phyloP scores from a whole-genome alignment of 2,113 vertebrate species.

The Rhineura floridana region DNA sequence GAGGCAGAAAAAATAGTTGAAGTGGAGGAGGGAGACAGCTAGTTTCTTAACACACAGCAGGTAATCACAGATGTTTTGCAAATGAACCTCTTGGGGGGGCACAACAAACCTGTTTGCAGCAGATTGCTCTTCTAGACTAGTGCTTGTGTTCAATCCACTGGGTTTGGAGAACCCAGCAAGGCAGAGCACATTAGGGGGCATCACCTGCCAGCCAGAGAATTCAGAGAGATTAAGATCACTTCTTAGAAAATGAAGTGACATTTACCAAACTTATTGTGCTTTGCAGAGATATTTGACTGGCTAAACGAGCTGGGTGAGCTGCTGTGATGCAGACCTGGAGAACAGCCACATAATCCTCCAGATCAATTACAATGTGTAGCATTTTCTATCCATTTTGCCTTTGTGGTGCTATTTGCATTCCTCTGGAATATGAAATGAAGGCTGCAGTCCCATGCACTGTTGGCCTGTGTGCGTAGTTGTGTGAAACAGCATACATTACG shows the following conservation, averaged over 20 bases:
- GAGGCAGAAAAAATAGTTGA: neutral
- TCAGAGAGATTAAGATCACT: constrained; percentile 20
- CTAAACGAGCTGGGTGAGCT: neutral
- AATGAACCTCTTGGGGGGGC: constrained; percentile 40
- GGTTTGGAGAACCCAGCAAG: constrained; percentile 49
- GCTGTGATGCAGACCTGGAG: neutral
- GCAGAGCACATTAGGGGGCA: constrained; percentile 60
- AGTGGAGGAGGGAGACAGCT: neutral
- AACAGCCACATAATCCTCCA: neutral
- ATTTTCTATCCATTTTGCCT: neutral
- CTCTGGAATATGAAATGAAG: neutral
- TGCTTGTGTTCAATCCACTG: constrained; percentile 57
- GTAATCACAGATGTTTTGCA: constrained; percentile 59
- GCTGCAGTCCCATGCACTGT: neutral
- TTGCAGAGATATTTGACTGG: neutral
- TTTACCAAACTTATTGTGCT: accelerated
- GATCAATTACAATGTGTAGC: neutral
- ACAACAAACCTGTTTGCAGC: constrained; percentile 35
- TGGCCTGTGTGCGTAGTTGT: too few relatives aligned
- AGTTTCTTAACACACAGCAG: constrained; percentile 54
- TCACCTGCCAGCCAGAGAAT: constrained; percentile 42
- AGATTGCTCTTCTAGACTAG: constrained; percentile 60
- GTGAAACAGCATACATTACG: too few relatives aligned
- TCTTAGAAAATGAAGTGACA: neutral
- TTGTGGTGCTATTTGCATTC: neutral